These are phyloP conservation scores for Hassar affinis DNA, from an alignment of 2,113 vertebrate species.

Conservation along the genomic window DNA sequence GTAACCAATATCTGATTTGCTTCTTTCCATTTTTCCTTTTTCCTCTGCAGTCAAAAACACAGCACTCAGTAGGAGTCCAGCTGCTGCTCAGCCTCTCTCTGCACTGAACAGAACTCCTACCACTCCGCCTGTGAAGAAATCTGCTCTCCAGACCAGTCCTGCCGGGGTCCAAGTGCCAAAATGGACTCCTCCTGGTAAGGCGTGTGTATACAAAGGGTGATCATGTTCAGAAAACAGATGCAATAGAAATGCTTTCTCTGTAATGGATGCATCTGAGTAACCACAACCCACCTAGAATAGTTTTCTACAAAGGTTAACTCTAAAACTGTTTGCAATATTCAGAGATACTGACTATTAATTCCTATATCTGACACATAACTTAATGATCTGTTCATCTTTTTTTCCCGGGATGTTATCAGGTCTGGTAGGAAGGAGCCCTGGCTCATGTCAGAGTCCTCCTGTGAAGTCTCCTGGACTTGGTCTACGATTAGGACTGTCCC, in stretches of 20 bases:
- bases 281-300: not conserved
- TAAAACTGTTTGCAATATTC: not conserved
- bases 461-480: slow-evolving; percentile 81
- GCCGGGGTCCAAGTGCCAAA: slow-evolving; percentile 70
- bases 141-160: slow-evolving; percentile 63
- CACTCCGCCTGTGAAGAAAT: slow-evolving; percentile 45
- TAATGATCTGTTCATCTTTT: not conserved
- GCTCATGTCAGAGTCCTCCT: slow-evolving; percentile 47
- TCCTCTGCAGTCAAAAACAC: slow-evolving; percentile 35
- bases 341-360: not conserved
- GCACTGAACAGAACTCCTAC: slow-evolving; percentile 43
- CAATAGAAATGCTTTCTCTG: not conserved
- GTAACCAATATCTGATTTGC: not conserved
- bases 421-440: slow-evolving; percentile 69
- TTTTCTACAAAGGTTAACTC: not conserved
- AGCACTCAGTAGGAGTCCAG: slow-evolving; percentile 52
- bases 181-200: slow-evolving; percentile 88
- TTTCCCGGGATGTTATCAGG: slow-evolving; percentile 62
- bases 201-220: too few species aligned
- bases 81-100: slow-evolving; percentile 38
- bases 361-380: not conserved
- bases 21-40: not conserved
- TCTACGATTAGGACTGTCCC: slow-evolving; percentile 88
- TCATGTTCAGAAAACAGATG: not conserved
- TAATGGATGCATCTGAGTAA: not conserved